These are phyloP conservation scores for Galagoides demidoff DNA, from an alignment of 2,797 vertebrate species.

Conservation along the genomic window DNA sequence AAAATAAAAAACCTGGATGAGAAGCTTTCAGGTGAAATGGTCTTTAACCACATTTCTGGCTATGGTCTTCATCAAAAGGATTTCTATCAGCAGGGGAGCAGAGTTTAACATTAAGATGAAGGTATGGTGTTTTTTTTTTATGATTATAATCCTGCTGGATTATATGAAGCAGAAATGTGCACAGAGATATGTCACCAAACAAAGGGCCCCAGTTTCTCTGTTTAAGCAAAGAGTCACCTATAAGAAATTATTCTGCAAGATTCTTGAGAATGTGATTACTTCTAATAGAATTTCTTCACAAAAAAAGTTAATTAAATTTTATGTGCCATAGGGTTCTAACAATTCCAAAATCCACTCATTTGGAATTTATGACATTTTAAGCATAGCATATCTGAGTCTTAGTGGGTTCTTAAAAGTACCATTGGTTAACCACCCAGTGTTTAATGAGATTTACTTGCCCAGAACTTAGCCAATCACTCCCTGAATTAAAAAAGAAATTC, in stretches of 20 bases:
- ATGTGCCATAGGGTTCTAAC: neutral
- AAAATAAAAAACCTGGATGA: neutral
- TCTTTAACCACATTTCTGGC: slow-evolving; percentile 19
- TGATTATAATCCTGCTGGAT: slow-evolving; percentile 55
- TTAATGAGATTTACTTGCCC: neutral
- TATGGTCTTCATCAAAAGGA: slow-evolving; percentile 56
- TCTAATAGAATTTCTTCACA: slow-evolving; percentile 15
- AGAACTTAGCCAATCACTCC: neutral
- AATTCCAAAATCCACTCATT: slow-evolving; percentile 28
- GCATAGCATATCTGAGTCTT: neutral
- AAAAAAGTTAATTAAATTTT: slow-evolving; percentile 33
- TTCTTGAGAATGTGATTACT: slow-evolving; percentile 17
- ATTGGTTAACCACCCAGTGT: neutral
- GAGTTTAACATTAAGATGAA: slow-evolving; percentile 67
- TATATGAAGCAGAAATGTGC: slow-evolving; percentile 40
- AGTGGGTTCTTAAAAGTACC: neutral
- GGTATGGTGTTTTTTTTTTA: neutral
- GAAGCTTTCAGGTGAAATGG: slow-evolving; percentile 24
- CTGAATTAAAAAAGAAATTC: neutral
- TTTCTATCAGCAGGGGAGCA: neutral
- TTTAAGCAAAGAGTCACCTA: neutral
- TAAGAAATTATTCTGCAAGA: slow-evolving; percentile 34
- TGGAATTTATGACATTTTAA: neutral
- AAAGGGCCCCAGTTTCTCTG: neutral
- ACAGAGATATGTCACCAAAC: slow-evolving; percentile 31